Percentiles rank a stretch among this genome's conserved stretches.
phyloP scores from a whole-genome alignment of 2,113 vertebrate species.

The Propithecus coquereli region DNA sequence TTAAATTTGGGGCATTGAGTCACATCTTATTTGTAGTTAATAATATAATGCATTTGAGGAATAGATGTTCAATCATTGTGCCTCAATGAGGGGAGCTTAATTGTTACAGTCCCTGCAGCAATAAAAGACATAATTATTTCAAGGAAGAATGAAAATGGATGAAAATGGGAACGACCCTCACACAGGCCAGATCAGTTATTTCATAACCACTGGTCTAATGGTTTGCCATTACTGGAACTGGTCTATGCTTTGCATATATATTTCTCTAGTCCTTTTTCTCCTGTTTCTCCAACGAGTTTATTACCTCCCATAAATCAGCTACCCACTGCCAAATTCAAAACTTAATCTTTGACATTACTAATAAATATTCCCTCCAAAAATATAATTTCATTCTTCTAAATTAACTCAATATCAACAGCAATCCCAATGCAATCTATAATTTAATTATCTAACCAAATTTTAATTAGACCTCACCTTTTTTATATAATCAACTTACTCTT shows the following conservation, averaged over 20 bases:
- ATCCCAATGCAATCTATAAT: not conserved
- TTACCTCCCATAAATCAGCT: not conserved
- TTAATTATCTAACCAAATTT: not conserved
- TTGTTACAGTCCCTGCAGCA: not conserved
- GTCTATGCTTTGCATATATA: not conserved
- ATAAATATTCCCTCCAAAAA: not conserved
- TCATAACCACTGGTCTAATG: not conserved
- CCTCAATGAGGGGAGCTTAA: not conserved
- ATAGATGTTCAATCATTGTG: not conserved
- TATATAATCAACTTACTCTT: not conserved
- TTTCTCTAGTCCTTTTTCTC: not conserved
- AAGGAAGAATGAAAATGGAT: not conserved
- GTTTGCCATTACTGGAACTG: not conserved
- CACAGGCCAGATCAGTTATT: not conserved
- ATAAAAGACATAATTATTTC: not conserved
- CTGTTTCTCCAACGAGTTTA: not conserved
- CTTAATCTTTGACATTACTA: not conserved
- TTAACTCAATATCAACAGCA: not conserved
- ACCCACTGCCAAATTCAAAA: not conserved
- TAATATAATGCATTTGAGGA: not conserved
- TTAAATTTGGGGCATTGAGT: not conserved
- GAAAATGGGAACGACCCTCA: not conserved
- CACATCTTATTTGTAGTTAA: not conserved
- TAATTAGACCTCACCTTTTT: not conserved
- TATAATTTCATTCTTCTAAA: not conserved